Percentiles rank a stretch among this genome's conserved stretches.
These are phyloP conservation scores for Hiodon alosoides DNA, from an alignment of 2,113 vertebrate species.

Conservation along the genomic window DNA sequence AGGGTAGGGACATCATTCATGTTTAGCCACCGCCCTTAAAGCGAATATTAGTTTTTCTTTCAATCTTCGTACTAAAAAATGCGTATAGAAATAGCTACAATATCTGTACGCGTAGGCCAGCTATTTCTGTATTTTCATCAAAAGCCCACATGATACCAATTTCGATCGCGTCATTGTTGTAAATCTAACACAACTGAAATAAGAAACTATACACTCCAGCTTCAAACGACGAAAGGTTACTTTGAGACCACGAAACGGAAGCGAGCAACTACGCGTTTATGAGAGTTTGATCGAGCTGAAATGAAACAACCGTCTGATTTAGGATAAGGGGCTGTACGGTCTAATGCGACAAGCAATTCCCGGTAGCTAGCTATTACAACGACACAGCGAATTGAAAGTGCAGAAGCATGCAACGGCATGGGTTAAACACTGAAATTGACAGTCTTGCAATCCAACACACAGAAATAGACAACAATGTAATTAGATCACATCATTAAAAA, in stretches of 20 bases:
- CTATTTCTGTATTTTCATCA: no score
- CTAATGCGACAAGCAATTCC: no score
- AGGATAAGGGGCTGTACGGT: no score
- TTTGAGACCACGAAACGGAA: neutral
- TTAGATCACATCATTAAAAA: neutral
- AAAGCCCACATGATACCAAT: neutral
- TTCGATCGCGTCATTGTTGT: conserved; percentile 1
- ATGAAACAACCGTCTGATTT: no score
- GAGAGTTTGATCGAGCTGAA: no score
- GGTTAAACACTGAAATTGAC: neutral
- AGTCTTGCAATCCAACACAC: neutral
- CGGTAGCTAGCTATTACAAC: no score
- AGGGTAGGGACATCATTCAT: conserved; percentile 36
- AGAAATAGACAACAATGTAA: neutral
- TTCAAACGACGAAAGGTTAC: neutral
- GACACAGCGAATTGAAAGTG: neutral
- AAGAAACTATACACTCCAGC: neutral
- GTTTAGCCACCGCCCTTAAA: conserved; percentile 63
- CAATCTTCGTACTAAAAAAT: neutral
- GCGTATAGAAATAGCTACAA: no score
- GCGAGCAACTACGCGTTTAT: neutral
- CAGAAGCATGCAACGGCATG: neutral
- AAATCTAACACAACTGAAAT: conserved; percentile 8
- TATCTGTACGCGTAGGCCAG: no score
- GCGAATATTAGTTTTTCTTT: neutral